Evolutionary conservation across 2,797 vertebrate species (phyloP).

Genomic region (Chlorospingus flavigularis): DNA sequence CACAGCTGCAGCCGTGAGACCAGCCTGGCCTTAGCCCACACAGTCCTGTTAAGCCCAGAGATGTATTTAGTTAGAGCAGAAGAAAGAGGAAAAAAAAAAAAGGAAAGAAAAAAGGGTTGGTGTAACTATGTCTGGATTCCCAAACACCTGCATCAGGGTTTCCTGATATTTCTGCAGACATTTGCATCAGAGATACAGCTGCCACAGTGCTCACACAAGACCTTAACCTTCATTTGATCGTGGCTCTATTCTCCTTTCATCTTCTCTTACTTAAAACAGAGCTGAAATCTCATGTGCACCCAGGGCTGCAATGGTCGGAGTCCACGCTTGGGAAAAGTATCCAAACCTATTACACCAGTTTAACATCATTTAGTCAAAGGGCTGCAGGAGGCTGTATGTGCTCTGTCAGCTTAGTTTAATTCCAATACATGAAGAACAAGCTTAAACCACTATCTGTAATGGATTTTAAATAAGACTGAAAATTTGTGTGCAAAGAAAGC

Average conservation of each 20-base stretch:
- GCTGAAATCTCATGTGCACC: not conserved
- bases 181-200: constrained; percentile 70
- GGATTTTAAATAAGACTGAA: constrained; percentile 4
- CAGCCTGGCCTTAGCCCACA: constrained; percentile 39
- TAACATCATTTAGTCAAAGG: not conserved
- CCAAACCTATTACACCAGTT: not conserved
- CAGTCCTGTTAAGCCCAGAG: constrained; percentile 21
- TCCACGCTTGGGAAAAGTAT: not conserved
- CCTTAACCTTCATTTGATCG: not conserved
- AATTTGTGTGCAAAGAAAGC: not conserved
- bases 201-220: not conserved
- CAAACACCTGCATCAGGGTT: constrained; percentile 67
- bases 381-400: not conserved
- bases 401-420: not conserved
- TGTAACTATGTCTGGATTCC: constrained; percentile 65
- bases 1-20: constrained; percentile 49
- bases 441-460: not conserved
- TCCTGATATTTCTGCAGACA: constrained; percentile 52
- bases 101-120: not conserved
- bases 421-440: not conserved
- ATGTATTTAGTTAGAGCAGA: constrained; percentile 22
- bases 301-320: not conserved
- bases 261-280: constrained; percentile 6
- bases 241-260: not conserved
- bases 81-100: not conserved